phyloP scores from a whole-genome alignment of 30 jellyfish, hydroid and myxozoan species.

The Hydractinia echinata region DNA sequence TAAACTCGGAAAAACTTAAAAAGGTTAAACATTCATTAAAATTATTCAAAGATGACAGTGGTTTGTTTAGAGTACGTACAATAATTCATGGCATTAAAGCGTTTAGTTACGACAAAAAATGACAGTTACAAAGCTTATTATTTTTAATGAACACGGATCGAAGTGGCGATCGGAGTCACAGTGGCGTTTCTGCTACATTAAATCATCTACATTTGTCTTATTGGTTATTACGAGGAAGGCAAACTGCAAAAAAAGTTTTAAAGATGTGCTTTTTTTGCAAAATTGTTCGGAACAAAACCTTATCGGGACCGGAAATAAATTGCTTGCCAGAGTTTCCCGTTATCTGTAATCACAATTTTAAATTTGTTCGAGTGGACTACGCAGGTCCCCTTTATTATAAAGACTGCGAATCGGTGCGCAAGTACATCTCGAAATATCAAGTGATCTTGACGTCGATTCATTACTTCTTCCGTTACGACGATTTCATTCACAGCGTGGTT shows the following conservation, averaged over 20 bases:
- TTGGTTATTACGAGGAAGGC: neutral
- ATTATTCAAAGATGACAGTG: too few relatives aligned
- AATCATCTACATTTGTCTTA: neutral
- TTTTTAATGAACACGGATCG: neutral
- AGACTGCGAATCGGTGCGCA: neutral
- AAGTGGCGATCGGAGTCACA: neutral
- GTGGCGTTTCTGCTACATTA: neutral
- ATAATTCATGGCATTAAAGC: too few relatives aligned
- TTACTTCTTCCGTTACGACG: neutral
- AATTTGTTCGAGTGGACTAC: constrained; percentile 2
- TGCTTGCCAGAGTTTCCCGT: neutral
- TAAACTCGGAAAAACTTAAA: too few relatives aligned
- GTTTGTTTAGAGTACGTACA: too few relatives aligned
- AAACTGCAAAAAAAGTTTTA: neutral
- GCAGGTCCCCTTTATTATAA: constrained; percentile 3
- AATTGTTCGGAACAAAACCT: neutral
- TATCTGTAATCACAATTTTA: neutral
- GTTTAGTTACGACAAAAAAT: neutral
- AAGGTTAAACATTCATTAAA: too few relatives aligned
- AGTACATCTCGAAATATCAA: neutral
- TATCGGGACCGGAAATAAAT: neutral
- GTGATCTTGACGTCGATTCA: neutral
- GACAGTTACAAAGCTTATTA: constrained; percentile 1
- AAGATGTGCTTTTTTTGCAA: neutral
- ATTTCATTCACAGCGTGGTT: neutral